phyloP scores from a whole-genome alignment of 2,113 vertebrate genomes.

The Anarhynchus alexandrinus region DNA sequence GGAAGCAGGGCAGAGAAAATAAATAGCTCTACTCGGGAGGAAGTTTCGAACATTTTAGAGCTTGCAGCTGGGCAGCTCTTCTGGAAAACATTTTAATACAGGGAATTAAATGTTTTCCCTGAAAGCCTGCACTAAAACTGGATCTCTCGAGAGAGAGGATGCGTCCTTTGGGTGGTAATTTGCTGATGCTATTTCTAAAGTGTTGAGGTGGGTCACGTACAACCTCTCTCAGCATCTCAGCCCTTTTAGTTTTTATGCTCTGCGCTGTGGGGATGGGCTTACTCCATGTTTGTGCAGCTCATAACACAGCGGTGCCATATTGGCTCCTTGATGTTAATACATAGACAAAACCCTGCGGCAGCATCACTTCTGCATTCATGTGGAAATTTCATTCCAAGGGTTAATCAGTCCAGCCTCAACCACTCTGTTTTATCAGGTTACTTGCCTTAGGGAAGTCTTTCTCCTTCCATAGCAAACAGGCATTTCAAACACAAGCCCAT shows the following conservation, averaged over 20 bases:
- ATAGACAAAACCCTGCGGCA: not conserved
- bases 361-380: not conserved
- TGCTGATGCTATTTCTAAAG: constrained; percentile 4
- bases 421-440: not conserved
- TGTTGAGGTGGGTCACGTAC: not conserved
- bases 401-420: not conserved
- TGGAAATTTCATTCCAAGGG: not conserved
- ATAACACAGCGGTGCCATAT: too few relatives aligned
- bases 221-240: not conserved
- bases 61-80: constrained; percentile 29
- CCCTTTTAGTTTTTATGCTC: not conserved
- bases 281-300: not conserved
- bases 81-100: constrained; percentile 22
- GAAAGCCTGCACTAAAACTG: not conserved
- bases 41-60: constrained; percentile 8
- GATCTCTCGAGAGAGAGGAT: constrained; percentile 20
- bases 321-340: not conserved
- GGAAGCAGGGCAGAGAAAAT: not conserved
- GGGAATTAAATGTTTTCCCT: not conserved
- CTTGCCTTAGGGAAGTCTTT: not conserved
- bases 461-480: not conserved
- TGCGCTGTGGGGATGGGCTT: not conserved
- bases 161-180: not conserved
- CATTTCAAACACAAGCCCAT: not conserved
- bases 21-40: not conserved